Evolutionary conservation across 2,888 invertebrate species (phyloP).

Genomic region (Trissonchulus latispiculum): DNA sequence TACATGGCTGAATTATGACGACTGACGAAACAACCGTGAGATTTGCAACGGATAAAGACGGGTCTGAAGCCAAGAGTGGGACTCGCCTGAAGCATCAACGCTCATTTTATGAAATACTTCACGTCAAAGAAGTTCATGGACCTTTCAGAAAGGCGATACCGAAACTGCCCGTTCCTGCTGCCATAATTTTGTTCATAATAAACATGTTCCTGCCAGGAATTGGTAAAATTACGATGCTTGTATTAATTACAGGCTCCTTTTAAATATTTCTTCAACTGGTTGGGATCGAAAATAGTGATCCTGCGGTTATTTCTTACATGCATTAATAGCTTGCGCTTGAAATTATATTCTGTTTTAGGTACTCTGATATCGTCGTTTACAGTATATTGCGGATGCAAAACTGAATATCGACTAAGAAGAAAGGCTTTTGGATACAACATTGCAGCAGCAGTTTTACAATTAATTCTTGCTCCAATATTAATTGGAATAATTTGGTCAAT

Average conservation of each 20-base stretch:
- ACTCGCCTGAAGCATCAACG: not conserved
- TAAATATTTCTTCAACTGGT: too few species aligned
- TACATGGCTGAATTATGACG: too few species aligned
- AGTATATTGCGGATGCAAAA: not conserved
- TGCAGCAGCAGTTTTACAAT: conserved; percentile 13
- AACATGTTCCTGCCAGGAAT: conserved; percentile 10
- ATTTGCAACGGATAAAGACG: too few species aligned
- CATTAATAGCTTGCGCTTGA: too few species aligned
- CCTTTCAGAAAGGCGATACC: conserved; percentile 11
- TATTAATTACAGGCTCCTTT: not conserved
- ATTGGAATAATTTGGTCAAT: conserved; percentile 18
- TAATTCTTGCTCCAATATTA: not conserved
- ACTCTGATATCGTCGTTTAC: conserved; percentile 14
- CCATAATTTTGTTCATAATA: not conserved
- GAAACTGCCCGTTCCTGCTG: conserved; percentile 6
- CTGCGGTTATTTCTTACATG: too few species aligned
- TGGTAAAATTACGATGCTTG: not conserved
- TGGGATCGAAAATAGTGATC: too few species aligned
- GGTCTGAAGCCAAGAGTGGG: too few species aligned
- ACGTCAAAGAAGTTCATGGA: conserved; percentile 4
- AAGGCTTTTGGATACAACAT: conserved; percentile 16
- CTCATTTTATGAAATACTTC: conserved; percentile 15
- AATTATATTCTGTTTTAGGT: conserved; percentile 16
- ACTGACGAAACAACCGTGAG: too few species aligned
- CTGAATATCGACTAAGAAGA: not conserved